A percentile compares a stretch with the other conserved stretches of the same genome.
phyloP scores from a whole-genome alignment of 2,113 vertebrate genomes.

The Sander vitreus region DNA sequence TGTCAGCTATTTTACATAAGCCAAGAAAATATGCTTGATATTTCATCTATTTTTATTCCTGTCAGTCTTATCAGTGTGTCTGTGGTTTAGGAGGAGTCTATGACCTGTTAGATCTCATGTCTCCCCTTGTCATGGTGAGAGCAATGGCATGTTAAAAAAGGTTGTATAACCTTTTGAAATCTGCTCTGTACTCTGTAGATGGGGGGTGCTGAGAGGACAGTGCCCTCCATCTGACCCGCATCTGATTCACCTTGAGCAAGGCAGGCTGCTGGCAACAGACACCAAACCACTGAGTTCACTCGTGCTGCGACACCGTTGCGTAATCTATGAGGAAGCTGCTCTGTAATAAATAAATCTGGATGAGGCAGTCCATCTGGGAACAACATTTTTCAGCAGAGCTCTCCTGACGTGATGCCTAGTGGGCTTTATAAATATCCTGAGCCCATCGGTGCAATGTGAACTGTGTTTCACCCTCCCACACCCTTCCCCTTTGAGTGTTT shows the following conservation, averaged over 20 bases:
- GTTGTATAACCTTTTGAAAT: slow-evolving; percentile 54
- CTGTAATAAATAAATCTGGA: slow-evolving; percentile 76
- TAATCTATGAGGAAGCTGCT: slow-evolving; percentile 75
- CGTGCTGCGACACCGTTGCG: slow-evolving; percentile 69
- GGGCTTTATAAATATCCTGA: slow-evolving; percentile 82
- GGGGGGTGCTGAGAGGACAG: slow-evolving; percentile 48
- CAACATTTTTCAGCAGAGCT: slow-evolving; percentile 74
- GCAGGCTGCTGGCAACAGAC: slow-evolving; percentile 62
- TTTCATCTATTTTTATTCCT: slow-evolving; percentile 54
- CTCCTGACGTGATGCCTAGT: slow-evolving; percentile 78
- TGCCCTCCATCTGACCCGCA: slow-evolving; percentile 75
- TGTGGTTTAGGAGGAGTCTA: slow-evolving; percentile 49
- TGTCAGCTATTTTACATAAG: slow-evolving; percentile 53
- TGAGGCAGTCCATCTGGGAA: slow-evolving; percentile 79
- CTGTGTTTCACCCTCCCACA: slow-evolving; percentile 82
- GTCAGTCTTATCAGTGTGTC: slow-evolving; percentile 58
- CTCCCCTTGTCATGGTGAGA: slow-evolving; percentile 58
- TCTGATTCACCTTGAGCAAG: slow-evolving; percentile 79
- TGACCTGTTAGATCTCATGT: slow-evolving; percentile 56
- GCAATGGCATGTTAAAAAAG: slow-evolving; percentile 46
- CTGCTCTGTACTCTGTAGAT: slow-evolving; percentile 43
- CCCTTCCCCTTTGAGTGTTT: slow-evolving; percentile 78
- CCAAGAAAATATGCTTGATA: slow-evolving; percentile 46
- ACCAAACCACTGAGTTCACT: slow-evolving; percentile 60
- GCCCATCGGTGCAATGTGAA: slow-evolving; percentile 77